Percentiles rank a stretch among this genome's conserved stretches.
Conservation (phyloP, 1,140 invertebrate genomes). For the Penaeus chinensis region DNA sequence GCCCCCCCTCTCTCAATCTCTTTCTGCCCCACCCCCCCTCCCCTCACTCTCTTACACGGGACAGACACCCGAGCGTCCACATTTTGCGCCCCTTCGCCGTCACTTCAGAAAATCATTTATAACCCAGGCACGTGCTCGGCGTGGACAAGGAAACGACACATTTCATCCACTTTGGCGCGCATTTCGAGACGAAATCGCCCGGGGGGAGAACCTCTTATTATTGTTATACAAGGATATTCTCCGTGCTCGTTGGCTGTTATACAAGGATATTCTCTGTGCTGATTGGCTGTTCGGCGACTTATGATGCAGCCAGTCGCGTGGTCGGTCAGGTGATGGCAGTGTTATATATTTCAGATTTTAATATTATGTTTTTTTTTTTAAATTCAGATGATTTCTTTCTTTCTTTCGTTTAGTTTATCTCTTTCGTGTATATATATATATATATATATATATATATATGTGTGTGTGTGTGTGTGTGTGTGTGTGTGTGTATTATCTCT, state of each 20-base stretch:
- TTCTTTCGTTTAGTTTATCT: not conserved
- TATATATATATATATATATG: conserved; percentile 6
- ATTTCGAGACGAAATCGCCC: too few relatives aligned
- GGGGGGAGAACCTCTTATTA: too few relatives aligned
- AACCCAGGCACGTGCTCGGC: not conserved
- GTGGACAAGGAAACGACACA: too few relatives aligned
- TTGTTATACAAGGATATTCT: too few relatives aligned
- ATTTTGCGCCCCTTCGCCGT: not conserved
- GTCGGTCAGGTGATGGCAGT: not conserved
- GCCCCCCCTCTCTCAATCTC: too few relatives aligned
- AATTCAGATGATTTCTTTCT: not conserved
- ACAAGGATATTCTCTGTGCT: too few relatives aligned
- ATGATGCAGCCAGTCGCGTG: too few relatives aligned
- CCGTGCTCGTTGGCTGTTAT: too few relatives aligned
- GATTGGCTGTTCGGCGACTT: too few relatives aligned
- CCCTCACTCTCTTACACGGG: conserved; percentile 2
- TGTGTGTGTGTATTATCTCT: not conserved
- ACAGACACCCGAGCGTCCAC: not conserved
- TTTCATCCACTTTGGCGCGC: too few relatives aligned
- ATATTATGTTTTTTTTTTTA: not conserved
- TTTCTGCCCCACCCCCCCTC: too few relatives aligned
- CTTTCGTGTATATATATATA: not conserved
- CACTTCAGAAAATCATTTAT: not conserved
- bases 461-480: not conserved
- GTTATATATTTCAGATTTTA: not conserved